phyloP scores from a whole-genome alignment of 1,140 invertebrate species.

The Mercenaria mercenaria region DNA sequence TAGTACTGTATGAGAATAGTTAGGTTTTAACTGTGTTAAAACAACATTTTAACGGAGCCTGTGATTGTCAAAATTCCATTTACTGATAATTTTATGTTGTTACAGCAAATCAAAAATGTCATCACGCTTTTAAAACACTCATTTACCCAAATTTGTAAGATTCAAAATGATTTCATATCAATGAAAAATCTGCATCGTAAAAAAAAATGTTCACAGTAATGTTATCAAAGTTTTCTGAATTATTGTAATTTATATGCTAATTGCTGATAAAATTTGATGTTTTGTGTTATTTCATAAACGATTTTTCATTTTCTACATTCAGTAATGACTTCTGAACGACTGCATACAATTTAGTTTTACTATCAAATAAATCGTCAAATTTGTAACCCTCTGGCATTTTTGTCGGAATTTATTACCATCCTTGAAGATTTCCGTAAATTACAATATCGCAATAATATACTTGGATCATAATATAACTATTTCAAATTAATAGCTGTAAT shows the following conservation, averaged over 20 bases:
- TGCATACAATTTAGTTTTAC: background rate
- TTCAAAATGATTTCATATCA: too few relatives aligned
- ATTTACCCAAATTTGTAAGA: too few relatives aligned
- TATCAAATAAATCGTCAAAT: background rate
- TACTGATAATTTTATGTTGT: too few relatives aligned
- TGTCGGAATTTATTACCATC: background rate
- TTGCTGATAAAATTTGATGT: background rate
- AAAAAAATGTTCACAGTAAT: background rate
- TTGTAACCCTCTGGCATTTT: background rate
- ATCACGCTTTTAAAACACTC: too few relatives aligned
- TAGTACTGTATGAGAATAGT: too few relatives aligned
- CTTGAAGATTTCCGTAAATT: too few relatives aligned
- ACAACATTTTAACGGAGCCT: too few relatives aligned
- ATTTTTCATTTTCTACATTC: background rate
- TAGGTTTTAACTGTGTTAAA: too few relatives aligned
- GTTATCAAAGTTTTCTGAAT: background rate
- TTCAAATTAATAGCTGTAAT: too few relatives aligned
- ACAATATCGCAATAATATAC: background rate
- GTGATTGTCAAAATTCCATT: too few relatives aligned
- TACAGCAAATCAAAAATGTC: too few relatives aligned
- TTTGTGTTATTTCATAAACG: background rate
- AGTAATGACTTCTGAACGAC: background rate
- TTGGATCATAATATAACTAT: background rate
- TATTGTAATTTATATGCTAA: constrained; percentile 34
- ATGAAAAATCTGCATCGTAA: background rate